Percentiles rank a stretch among this genome's conserved stretches.
phyloP scores from a whole-genome alignment of 2,888 invertebrate species.

The Cotesia congregata region DNA sequence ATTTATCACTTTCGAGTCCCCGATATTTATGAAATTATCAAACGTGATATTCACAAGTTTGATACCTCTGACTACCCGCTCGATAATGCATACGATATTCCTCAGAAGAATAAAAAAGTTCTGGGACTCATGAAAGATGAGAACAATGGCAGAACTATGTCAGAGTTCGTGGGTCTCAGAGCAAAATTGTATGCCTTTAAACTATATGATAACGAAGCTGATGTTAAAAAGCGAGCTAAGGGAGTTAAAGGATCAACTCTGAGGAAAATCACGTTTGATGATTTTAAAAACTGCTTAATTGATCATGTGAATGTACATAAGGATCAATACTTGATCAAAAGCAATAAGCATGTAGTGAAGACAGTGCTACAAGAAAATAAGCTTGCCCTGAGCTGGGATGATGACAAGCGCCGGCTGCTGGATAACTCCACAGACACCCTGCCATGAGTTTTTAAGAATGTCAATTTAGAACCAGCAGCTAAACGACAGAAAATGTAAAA shows the following conservation, averaged over 20 bases:
- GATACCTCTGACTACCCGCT: background rate
- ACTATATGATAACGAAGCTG: slow-evolving; percentile 37
- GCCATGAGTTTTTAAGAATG: slow-evolving; percentile 27
- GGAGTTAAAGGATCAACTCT: slow-evolving; percentile 26
- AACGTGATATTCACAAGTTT: slow-evolving; percentile 39
- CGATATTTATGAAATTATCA: no score
- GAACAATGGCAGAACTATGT: slow-evolving; percentile 33
- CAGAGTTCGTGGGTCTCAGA: slow-evolving; percentile 25
- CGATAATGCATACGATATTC: slow-evolving; percentile 41
- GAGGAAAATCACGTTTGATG: slow-evolving; percentile 23
- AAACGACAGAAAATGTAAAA: no score
- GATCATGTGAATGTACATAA: background rate
- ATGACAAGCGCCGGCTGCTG: slow-evolving; percentile 31
- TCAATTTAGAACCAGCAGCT: background rate
- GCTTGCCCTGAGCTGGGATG: slow-evolving; percentile 31
- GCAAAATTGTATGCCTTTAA: slow-evolving; percentile 30
- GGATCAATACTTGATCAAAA: slow-evolving; percentile 6
- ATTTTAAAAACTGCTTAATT: slow-evolving; percentile 11
- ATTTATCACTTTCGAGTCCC: no score
- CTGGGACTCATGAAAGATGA: slow-evolving; percentile 39
- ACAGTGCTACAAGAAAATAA: slow-evolving; percentile 29
- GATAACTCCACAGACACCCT: slow-evolving; percentile 31
- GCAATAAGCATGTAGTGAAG: background rate
- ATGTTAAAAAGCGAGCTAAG: slow-evolving; percentile 42
- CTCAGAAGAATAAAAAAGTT: slow-evolving; percentile 39